A percentile compares a stretch with the other conserved stretches of the same genome.
Conservation (phyloP, 1,140 invertebrate species). For the Drosophila simulans region DNA sequence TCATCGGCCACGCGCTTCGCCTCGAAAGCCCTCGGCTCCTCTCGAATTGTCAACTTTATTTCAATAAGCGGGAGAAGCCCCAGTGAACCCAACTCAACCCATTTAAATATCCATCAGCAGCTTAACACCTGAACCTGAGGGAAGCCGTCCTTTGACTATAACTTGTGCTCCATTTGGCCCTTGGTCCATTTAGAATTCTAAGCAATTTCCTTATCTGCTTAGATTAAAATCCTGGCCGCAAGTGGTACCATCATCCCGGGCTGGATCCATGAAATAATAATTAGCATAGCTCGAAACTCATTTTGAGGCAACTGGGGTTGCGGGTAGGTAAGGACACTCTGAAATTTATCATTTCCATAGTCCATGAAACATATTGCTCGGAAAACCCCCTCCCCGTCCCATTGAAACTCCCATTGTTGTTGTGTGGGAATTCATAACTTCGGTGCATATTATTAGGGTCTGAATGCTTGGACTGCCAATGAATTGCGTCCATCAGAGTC, state of each 20-base stretch:
- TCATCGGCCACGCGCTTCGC: constrained; percentile 22
- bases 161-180: constrained; percentile 70
- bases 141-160: constrained; percentile 31
- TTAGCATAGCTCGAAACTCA: constrained; percentile 64
- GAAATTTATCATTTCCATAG: constrained; percentile 71
- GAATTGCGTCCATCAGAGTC: constrained; percentile 48
- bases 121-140: constrained; percentile 63
- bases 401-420: constrained; percentile 12
- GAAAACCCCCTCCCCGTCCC: background rate
- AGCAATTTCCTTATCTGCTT: constrained; percentile 80
- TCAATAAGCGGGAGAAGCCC: constrained; percentile 28
- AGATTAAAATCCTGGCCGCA: constrained; percentile 67
- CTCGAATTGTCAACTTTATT: constrained; percentile 56
- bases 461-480: constrained; percentile 60
- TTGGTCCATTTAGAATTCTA: constrained; percentile 69
- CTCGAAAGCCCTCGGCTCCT: background rate
- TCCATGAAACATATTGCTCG: constrained; percentile 61
- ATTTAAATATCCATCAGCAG: constrained; percentile 67
- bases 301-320: background rate
- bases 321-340: constrained; percentile 20
- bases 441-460: constrained; percentile 74
- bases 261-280: constrained; percentile 68
- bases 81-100: constrained; percentile 35
- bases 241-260: constrained; percentile 31
- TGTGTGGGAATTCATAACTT: constrained; percentile 75